These are phyloP conservation scores for Thera britannica DNA, from an alignment of 2,888 invertebrate genomes.

Conservation along the genomic window DNA sequence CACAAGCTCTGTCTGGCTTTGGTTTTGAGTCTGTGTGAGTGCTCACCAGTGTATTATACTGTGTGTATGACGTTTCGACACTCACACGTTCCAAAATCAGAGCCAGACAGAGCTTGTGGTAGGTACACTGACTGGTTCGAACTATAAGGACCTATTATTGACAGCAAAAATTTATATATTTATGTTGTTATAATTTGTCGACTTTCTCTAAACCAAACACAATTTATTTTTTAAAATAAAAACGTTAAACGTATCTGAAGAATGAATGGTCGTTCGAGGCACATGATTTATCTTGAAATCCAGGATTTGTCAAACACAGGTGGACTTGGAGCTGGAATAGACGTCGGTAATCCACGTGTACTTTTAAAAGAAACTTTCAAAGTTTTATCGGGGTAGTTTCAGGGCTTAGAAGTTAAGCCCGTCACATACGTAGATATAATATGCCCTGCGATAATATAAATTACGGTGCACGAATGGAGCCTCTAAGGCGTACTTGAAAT, in stretches of 20 bases:
- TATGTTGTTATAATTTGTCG: neutral
- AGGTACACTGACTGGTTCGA: too few relatives aligned
- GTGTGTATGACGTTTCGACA: too few relatives aligned
- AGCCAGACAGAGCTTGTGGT: too few relatives aligned
- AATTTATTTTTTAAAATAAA: conserved; percentile 19
- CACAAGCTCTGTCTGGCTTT: too few relatives aligned
- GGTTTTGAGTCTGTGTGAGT: too few relatives aligned
- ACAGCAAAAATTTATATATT: neutral
- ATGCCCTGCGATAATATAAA: too few relatives aligned
- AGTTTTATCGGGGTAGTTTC: conserved; percentile 19
- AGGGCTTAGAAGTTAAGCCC: neutral
- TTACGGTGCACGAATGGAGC: too few relatives aligned
- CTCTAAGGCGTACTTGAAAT: too few relatives aligned
- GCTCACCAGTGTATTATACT: too few relatives aligned
- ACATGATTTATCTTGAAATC: conserved; percentile 43
- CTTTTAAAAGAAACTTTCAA: conserved; percentile 24
- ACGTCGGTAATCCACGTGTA: conserved; percentile 35
- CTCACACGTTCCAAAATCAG: too few relatives aligned
- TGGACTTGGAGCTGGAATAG: conserved; percentile 40
- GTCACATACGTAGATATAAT: neutral
- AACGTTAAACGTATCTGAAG: conserved; percentile 34
- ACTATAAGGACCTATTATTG: neutral
- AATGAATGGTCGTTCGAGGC: conserved; percentile 39
- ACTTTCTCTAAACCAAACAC: neutral
- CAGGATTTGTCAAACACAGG: conserved; percentile 45